Evolutionary conservation across 1,140 invertebrate species (phyloP).

Genomic region (Drosophila ironensis): DNA sequence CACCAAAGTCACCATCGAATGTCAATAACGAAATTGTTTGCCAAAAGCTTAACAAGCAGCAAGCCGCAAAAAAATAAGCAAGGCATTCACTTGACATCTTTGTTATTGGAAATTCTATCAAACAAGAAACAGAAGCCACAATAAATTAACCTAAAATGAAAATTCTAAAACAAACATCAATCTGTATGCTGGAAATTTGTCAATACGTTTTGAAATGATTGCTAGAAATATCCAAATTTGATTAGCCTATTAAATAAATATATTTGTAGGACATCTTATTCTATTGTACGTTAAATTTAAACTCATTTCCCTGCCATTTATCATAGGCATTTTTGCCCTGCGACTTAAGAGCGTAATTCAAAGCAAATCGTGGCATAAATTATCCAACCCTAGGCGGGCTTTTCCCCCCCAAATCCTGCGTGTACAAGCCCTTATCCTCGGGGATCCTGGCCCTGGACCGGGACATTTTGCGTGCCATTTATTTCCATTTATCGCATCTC

Average conservation of each 20-base stretch:
- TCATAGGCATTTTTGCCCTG: too few relatives aligned
- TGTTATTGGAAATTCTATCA: conserved; percentile 5
- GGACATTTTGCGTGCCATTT: conserved; percentile 50
- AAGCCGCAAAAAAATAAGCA: conserved; percentile 14
- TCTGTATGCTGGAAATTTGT: too few relatives aligned
- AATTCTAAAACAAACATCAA: too few relatives aligned
- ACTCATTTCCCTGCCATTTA: too few relatives aligned
- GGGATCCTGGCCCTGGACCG: not conserved
- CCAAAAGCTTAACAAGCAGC: conserved; percentile 52
- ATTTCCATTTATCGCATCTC: conserved; percentile 62
- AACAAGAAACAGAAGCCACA: too few relatives aligned
- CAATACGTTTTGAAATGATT: too few relatives aligned
- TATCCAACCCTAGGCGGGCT: conserved; percentile 46
- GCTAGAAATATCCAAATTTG: too few relatives aligned
- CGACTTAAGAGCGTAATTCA: conserved; percentile 33
- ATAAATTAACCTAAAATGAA: too few relatives aligned
- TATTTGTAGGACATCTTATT: too few relatives aligned
- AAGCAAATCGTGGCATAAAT: conserved; percentile 65
- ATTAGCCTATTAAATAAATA: too few relatives aligned
- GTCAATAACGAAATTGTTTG: conserved; percentile 74
- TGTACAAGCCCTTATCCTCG: not conserved
- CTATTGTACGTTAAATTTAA: too few relatives aligned
- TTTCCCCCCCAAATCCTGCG: conserved; percentile 51
- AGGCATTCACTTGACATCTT: not conserved
- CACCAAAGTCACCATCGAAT: conserved; percentile 52